Conservation (phyloP, 53 echinoderm and acorn worm genomes). For the Henricia sp. region DNA sequence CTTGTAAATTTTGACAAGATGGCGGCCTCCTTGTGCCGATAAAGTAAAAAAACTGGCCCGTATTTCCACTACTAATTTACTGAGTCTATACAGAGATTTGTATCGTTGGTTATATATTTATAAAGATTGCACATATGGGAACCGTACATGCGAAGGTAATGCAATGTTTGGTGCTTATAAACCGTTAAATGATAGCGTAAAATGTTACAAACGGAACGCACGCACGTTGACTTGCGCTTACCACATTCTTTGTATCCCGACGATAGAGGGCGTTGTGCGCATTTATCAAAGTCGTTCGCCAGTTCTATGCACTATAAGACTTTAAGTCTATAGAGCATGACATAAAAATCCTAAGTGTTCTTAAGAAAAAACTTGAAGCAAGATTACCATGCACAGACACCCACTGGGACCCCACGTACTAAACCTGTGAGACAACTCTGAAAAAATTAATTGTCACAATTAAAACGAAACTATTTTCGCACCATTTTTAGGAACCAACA, state of each 20-base stretch:
- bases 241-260: not conserved
- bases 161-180: no score
- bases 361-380: no score
- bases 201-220: not conserved
- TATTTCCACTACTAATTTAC: not conserved
- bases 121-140: slow-evolving; percentile 11
- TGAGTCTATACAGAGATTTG: not conserved
- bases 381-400: no score
- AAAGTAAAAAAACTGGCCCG: not conserved
- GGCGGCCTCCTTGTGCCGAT: slow-evolving; percentile 2
- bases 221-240: not conserved
- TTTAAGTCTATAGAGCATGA: no score
- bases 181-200: no score
- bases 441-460: not conserved
- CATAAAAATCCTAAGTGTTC: no score
- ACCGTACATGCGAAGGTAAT: slow-evolving; percentile 64
- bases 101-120: not conserved
- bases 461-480: not conserved
- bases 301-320: not conserved
- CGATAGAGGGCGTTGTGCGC: not conserved
- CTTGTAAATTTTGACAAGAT: slow-evolving; percentile 8
- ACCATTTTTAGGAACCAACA: not conserved
- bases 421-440: no score
- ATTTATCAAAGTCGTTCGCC: not conserved
- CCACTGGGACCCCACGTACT: no score